Conservation (phyloP, 2,797 vertebrate species). For the Bradypodion pumilum region DNA sequence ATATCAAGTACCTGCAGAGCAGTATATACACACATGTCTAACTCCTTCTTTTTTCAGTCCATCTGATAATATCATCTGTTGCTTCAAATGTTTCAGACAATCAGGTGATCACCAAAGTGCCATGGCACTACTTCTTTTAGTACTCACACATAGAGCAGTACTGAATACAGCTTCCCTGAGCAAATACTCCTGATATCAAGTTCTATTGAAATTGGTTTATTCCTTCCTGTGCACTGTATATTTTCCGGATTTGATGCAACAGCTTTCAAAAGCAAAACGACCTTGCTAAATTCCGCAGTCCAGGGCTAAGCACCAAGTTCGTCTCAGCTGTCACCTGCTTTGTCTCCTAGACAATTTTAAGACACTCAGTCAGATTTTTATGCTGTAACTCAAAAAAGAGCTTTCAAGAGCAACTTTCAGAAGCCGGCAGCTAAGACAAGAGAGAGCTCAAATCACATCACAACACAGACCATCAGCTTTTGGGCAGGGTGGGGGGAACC, state of each 20-base stretch:
- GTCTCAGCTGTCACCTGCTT: neutral
- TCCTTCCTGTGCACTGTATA: neutral
- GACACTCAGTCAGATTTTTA: neutral
- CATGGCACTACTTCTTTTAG: neutral
- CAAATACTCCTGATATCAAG: neutral
- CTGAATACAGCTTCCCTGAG: neutral
- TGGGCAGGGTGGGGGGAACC: neutral
- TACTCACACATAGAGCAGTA: neutral
- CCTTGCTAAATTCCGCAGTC: slow-evolving; percentile 14
- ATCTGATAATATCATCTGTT: neutral
- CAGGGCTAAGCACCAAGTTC: neutral
- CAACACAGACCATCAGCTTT: neutral
- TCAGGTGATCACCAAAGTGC: neutral
- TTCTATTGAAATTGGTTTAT: neutral
- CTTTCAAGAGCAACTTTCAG: slow-evolving; percentile 19
- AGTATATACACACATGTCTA: neutral
- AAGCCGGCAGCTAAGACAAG: slow-evolving; percentile 11
- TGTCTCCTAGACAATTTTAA: neutral
- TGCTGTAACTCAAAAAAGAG: neutral
- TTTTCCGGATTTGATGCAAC: neutral
- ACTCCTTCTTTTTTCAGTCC: neutral
- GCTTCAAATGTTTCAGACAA: neutral
- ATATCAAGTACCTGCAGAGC: neutral
- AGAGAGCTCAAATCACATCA: neutral
- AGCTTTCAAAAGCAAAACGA: neutral